phyloP scores from a whole-genome alignment of 2,113 vertebrate genomes.

The Puffinus mauretanicus region DNA sequence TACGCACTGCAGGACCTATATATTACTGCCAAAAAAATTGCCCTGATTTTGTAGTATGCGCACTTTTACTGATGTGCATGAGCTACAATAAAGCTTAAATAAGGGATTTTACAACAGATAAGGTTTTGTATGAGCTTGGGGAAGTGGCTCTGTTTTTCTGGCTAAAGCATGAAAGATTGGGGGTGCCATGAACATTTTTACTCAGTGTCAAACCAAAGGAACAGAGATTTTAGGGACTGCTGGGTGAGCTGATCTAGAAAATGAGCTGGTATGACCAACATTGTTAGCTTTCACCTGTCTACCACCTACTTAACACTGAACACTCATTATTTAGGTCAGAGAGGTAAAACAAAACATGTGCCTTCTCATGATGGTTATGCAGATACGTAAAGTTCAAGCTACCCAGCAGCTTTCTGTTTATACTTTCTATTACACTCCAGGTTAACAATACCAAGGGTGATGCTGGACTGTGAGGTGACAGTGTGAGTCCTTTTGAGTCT shows the following conservation, averaged over 20 bases:
- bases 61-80: background rate
- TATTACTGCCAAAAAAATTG: background rate
- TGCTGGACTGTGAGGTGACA: background rate
- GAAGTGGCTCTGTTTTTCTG: background rate
- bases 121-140: background rate
- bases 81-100: background rate
- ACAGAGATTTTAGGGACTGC: background rate
- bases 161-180: background rate
- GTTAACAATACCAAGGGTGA: background rate
- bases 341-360: background rate
- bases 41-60: background rate
- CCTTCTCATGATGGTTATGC: background rate
- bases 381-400: background rate
- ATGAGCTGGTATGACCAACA: background rate
- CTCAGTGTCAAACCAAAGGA: background rate
- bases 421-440: background rate
- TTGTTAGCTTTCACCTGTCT: background rate
- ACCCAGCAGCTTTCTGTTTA: background rate
- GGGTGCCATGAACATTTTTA: background rate
- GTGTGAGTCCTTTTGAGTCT: background rate
- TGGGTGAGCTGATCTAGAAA: background rate
- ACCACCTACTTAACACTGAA: background rate
- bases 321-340: background rate
- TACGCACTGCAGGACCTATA: background rate
- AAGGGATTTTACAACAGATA: background rate